Conservation (phyloP, 2,888 invertebrate species). For the Tachina lurida region DNA sequence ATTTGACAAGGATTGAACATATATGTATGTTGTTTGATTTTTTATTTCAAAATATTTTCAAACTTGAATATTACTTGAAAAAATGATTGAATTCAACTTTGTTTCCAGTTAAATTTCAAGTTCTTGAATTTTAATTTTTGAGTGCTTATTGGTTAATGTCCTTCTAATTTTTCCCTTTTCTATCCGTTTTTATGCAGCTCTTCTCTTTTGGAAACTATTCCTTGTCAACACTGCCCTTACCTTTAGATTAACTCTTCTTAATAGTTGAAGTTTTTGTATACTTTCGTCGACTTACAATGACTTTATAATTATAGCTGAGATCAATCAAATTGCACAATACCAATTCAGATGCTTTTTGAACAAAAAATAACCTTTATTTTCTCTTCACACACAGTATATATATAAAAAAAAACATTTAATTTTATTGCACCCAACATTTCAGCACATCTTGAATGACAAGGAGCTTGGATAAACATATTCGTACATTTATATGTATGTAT, state of each 20-base stretch:
- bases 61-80: no score
- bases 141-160: no score
- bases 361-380: not conserved
- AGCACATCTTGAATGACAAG: conserved; percentile 69
- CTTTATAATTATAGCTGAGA: conserved; percentile 70
- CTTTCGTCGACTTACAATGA: conserved; percentile 71
- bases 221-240: conserved; percentile 14
- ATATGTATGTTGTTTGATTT: no score
- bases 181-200: not conserved
- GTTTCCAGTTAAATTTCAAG: no score
- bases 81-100: no score
- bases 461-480: not conserved
- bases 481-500: not conserved
- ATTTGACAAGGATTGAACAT: no score
- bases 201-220: conserved; percentile 16
- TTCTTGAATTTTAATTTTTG: no score
- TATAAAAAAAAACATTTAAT: not conserved
- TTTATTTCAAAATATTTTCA: no score
- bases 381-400: not conserved
- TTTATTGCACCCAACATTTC: conserved; percentile 62
- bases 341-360: conserved; percentile 9
- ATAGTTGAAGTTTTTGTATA: conserved; percentile 67
- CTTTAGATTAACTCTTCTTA: conserved; percentile 67
- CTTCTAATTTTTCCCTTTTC: not conserved
- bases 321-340: conserved; percentile 64